Percentiles rank a stretch among this genome's conserved stretches.
Evolutionary conservation across 2,888 invertebrate genomes (phyloP).

Genomic region (Maniola hyperantus): DNA sequence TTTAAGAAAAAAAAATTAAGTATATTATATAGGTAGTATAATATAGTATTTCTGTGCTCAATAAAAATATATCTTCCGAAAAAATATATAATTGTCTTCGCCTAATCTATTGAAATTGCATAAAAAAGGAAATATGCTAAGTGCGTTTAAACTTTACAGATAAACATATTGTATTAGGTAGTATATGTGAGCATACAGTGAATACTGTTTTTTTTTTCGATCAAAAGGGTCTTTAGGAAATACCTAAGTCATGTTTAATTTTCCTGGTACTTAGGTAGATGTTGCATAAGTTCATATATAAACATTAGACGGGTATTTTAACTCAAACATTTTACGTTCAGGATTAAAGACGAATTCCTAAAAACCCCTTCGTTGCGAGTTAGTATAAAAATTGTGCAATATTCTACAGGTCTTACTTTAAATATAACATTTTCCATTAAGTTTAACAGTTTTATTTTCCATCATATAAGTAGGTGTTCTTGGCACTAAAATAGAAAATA

Average conservation of each 20-base stretch:
- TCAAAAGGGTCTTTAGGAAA: neutral
- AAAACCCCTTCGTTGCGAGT: constrained; percentile 12
- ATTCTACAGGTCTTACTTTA: constrained; percentile 22
- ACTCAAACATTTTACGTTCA: too few species aligned
- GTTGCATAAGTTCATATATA: too few species aligned
- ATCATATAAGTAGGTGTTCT: constrained; percentile 34
- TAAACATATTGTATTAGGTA: neutral
- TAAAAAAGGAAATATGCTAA: neutral
- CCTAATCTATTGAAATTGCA: neutral
- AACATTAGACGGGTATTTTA: too few species aligned
- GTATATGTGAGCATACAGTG: constrained; percentile 6
- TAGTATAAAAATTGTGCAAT: constrained; percentile 34
- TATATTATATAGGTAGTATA: neutral
- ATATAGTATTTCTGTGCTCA: neutral
- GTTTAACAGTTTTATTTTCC: constrained; percentile 21
- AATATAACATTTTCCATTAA: constrained; percentile 21
- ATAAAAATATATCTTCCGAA: neutral
- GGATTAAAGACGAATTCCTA: neutral
- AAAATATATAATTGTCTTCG: neutral
- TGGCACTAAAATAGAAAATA: constrained; percentile 53
- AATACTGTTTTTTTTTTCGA: neutral
- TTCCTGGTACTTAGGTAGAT: neutral
- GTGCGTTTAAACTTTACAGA: neutral
- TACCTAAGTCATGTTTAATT: neutral
- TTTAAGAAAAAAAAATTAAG: too few species aligned